These are phyloP conservation scores for Periphyllus acericola DNA, from an alignment of 2,888 invertebrate genomes.

Conservation along the genomic window DNA sequence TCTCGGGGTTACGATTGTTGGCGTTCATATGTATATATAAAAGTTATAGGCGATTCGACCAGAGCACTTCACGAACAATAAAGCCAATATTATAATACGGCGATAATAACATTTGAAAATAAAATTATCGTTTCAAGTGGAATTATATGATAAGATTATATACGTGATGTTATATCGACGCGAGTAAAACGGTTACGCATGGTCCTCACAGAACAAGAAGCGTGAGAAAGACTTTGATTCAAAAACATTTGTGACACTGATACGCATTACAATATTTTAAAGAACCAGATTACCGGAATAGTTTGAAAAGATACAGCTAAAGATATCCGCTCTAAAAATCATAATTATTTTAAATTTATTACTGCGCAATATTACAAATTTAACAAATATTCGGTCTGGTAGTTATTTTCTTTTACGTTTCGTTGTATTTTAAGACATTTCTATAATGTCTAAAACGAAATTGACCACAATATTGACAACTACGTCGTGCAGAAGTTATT, in stretches of 20 bases:
- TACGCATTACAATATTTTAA: too few species aligned
- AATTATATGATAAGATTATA: neutral
- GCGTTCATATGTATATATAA: neutral
- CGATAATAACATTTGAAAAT: neutral
- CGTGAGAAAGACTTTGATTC: neutral
- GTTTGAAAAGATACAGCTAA: too few species aligned
- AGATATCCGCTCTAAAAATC: too few species aligned
- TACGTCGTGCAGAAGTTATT: too few species aligned
- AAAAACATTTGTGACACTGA: neutral
- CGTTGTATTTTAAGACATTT: too few species aligned
- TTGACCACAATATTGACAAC: too few species aligned
- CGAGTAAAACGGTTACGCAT: neutral
- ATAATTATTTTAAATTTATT: too few species aligned
- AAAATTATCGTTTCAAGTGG: conserved; percentile 12
- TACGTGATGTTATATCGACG: neutral
- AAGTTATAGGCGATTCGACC: neutral
- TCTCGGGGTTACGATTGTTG: neutral
- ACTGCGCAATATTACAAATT: too few species aligned
- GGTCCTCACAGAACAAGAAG: neutral
- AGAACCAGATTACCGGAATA: too few species aligned
- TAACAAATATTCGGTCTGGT: too few species aligned
- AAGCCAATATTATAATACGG: neutral
- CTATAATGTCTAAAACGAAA: too few species aligned
- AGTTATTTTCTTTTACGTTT: too few species aligned
- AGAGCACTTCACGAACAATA: conserved; percentile 11